phyloP scores from a whole-genome alignment of 2,888 invertebrate genomes.

The Drosophila peninsularis region DNA sequence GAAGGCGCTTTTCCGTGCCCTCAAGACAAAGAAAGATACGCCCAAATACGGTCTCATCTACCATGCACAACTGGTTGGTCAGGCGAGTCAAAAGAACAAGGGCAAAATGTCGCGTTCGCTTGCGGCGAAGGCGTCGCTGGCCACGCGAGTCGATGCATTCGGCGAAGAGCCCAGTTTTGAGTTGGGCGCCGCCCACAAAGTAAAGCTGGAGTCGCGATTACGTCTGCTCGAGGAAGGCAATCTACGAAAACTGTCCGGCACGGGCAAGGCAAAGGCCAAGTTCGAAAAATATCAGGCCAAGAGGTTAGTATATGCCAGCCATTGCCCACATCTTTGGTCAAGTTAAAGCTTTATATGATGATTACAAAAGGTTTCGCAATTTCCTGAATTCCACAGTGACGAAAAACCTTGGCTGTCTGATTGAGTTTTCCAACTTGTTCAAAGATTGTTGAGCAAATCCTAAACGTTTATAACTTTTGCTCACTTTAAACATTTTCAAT shows the following conservation, averaged over 20 bases:
- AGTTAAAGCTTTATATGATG: slow-evolving; percentile 80
- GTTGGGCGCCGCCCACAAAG: slow-evolving; percentile 95
- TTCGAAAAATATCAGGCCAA: slow-evolving; percentile 95
- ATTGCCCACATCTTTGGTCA: slow-evolving; percentile 10
- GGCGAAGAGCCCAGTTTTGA: slow-evolving; percentile 94
- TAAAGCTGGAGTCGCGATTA: slow-evolving; percentile 93
- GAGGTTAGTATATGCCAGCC: slow-evolving; percentile 67
- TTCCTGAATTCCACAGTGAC: slow-evolving; percentile 76
- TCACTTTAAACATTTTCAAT: slow-evolving; percentile 11
- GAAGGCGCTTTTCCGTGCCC: slow-evolving; percentile 97
- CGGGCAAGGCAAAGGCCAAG: slow-evolving; percentile 94
- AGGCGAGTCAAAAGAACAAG: slow-evolving; percentile 94
- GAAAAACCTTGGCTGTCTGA: slow-evolving; percentile 84
- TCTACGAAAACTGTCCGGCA: slow-evolving; percentile 92
- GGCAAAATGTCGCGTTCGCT: slow-evolving; percentile 98
- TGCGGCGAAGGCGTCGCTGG: slow-evolving; percentile 97
- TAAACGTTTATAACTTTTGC: neutral
- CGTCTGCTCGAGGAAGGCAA: slow-evolving; percentile 94
- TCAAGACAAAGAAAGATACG: slow-evolving; percentile 98
- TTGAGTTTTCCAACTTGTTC: slow-evolving; percentile 24
- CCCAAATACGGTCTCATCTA: slow-evolving; percentile 99
- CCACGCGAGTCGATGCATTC: slow-evolving; percentile 96
- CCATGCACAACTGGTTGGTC: slow-evolving; percentile 96
- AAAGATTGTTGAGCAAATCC: slow-evolving; percentile 1
- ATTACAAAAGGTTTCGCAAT: slow-evolving; percentile 84